A percentile compares a stretch with the other conserved stretches of the same genome.
These are phyloP conservation scores for Poicephalus meyeri DNA, from an alignment of 2,113 vertebrate species.

Conservation along the genomic window DNA sequence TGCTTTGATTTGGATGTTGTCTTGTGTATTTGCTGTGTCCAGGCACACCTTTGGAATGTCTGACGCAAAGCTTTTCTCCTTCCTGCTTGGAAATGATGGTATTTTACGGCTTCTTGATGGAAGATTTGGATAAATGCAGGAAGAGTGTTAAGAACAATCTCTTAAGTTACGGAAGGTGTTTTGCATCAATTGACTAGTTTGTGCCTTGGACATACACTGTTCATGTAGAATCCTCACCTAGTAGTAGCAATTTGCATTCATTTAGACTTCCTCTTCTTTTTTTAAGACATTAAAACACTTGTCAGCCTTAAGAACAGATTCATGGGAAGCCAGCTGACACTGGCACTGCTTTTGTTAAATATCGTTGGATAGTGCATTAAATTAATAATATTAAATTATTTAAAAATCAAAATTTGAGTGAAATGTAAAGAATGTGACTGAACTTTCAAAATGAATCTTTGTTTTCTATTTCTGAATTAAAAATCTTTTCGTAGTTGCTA, in stretches of 20 bases:
- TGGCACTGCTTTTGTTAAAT: background rate
- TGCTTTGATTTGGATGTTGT: background rate
- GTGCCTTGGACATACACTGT: background rate
- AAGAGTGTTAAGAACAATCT: background rate
- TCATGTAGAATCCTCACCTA: background rate
- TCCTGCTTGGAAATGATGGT: background rate
- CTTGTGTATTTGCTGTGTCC: background rate
- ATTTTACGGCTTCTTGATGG: background rate
- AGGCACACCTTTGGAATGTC: background rate
- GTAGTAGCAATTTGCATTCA: background rate
- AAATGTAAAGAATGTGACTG: background rate
- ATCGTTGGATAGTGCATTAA: background rate
- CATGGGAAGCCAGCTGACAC: background rate
- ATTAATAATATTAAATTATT: background rate
- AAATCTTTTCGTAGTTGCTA: background rate
- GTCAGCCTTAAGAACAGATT: background rate
- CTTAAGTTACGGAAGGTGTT: rapidly evolving
- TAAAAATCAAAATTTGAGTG: background rate
- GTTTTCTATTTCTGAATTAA: background rate
- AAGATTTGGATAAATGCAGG: background rate
- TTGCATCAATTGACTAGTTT: background rate
- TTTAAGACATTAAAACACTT: background rate
- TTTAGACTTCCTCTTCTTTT: background rate
- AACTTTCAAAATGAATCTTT: background rate
- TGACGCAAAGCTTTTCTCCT: background rate